phyloP scores from a whole-genome alignment of 1,140 invertebrate species.

The Pseudomyrmex flavicornis region DNA sequence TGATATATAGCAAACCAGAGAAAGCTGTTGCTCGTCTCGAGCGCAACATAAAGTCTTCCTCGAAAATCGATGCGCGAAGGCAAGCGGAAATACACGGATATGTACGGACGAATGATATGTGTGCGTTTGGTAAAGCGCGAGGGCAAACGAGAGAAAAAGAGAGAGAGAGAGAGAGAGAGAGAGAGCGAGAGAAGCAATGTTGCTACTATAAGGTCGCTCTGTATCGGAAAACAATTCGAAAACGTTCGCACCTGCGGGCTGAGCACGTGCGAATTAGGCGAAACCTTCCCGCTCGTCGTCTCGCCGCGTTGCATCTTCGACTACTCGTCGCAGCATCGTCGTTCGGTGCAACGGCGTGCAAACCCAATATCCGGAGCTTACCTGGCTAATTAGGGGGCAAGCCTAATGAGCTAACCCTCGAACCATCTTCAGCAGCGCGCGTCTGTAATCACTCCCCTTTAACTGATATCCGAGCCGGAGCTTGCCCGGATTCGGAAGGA shows the following conservation, averaged over 20 bases:
- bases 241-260: conserved; percentile 66
- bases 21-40: neutral
- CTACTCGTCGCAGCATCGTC: conserved; percentile 11
- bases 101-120: neutral
- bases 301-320: conserved; percentile 33
- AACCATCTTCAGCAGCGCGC: conserved; percentile 43
- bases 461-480: conserved; percentile 69
- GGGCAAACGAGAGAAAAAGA: conserved; percentile 34
- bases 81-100: conserved; percentile 1
- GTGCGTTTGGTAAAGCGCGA: conserved; percentile 35
- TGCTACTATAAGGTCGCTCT: conserved; percentile 37
- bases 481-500: neutral
- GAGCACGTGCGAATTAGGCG: conserved; percentile 64
- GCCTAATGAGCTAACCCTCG: conserved; percentile 73
- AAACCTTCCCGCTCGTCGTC: neutral
- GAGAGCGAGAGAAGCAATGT: conserved; percentile 25
- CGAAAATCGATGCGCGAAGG: conserved; percentile 34
- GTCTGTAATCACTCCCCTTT: conserved; percentile 63
- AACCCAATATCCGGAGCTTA: conserved; percentile 73
- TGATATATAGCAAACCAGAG: neutral
- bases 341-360: conserved; percentile 50
- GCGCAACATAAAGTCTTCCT: conserved; percentile 1
- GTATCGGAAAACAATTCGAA: conserved; percentile 79
- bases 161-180: conserved; percentile 19
- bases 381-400: conserved; percentile 71